Evolutionary conservation across 2,113 vertebrate genomes (phyloP).

Genomic region (Excalfactoria chinensis): DNA sequence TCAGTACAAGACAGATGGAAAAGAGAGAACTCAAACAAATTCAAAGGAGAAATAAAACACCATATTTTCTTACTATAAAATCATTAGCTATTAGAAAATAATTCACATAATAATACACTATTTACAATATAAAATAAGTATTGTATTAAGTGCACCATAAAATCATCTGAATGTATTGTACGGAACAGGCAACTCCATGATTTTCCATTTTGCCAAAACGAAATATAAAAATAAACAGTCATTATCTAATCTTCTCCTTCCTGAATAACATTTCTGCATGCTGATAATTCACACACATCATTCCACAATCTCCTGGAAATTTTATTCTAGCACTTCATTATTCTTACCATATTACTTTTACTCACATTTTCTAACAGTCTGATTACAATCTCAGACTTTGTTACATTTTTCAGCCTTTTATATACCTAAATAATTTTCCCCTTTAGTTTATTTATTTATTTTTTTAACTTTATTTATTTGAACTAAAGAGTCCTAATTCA

Average conservation of each 20-base stretch:
- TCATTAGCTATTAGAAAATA: neutral
- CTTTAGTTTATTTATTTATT: neutral
- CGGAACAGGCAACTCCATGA: neutral
- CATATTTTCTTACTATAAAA: neutral
- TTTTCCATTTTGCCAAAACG: neutral
- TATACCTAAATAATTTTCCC: neutral
- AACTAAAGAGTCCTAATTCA: neutral
- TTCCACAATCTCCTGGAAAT: neutral
- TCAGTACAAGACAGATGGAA: neutral
- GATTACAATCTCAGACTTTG: neutral
- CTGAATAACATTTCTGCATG: neutral
- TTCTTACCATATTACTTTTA: neutral
- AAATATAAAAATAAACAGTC: neutral
- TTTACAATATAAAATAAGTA: neutral
- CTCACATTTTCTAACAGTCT: neutral
- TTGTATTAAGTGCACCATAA: neutral
- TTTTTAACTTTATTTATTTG: neutral
- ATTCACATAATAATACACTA: neutral
- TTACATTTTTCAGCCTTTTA: neutral
- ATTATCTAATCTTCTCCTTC: neutral
- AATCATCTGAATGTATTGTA: neutral
- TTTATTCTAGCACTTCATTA: neutral
- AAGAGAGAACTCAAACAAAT: neutral
- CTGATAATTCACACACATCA: fast-evolving
- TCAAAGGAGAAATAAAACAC: neutral